Percentiles rank a stretch among this genome's conserved stretches.
These are phyloP conservation scores for Calameuta pallipes DNA, from an alignment of 2,888 invertebrate genomes.

Conservation along the genomic window DNA sequence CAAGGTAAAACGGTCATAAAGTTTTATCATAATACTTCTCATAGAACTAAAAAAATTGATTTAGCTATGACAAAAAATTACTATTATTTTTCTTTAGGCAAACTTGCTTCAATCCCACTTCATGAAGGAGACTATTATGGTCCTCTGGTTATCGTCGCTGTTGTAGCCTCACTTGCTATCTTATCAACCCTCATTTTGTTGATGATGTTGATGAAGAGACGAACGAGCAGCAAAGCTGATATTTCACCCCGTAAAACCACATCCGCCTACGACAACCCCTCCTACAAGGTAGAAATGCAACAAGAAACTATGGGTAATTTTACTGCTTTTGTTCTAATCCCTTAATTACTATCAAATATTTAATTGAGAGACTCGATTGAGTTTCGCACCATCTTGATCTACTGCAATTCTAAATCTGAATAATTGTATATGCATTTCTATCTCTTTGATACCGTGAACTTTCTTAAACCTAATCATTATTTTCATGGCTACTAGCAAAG, in stretches of 20 bases:
- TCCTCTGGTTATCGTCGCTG: conserved; percentile 87
- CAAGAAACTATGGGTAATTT: conserved; percentile 90
- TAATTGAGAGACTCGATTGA: not conserved
- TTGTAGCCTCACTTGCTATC: conserved; percentile 87
- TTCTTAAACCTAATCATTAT: not conserved
- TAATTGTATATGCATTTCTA: not conserved
- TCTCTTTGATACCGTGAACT: not conserved
- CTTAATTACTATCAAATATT: not conserved
- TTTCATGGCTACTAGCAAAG: not conserved
- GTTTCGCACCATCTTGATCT: not conserved
- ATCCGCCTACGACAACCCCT: conserved; percentile 93
- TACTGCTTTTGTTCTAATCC: conserved; percentile 25
- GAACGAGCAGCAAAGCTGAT: conserved; percentile 75
- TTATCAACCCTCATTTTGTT: conserved; percentile 83
- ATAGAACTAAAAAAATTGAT: not conserved
- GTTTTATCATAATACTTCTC: not conserved
- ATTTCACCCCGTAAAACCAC: conserved; percentile 87
- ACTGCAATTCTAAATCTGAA: too few species aligned
- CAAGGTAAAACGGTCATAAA: conserved; percentile 63
- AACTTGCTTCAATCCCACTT: conserved; percentile 69
- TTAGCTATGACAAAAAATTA: not conserved
- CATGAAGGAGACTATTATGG: conserved; percentile 85
- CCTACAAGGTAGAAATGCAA: conserved; percentile 93
- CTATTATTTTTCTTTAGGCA: conserved; percentile 62
- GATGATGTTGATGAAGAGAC: conserved; percentile 82